phyloP scores from a whole-genome alignment of 2,113 vertebrate species.

The Anthoscopus minutus region DNA sequence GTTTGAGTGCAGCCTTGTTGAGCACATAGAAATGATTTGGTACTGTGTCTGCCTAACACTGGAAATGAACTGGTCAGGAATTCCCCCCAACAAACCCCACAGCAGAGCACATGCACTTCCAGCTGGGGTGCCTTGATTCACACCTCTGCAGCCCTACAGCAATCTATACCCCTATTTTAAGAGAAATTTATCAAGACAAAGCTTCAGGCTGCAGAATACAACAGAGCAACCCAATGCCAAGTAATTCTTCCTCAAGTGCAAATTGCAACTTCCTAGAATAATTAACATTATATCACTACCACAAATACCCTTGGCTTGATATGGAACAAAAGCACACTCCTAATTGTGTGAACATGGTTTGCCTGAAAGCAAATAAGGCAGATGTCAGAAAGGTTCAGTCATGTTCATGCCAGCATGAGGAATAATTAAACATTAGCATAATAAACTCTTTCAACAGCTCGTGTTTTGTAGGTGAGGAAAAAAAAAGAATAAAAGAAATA shows the following conservation, averaged over 20 bases:
- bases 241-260: background rate
- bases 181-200: background rate
- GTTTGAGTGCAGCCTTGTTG: background rate
- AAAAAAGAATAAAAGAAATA: background rate
- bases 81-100: background rate
- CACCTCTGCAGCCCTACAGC: fast-evolving
- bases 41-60: background rate
- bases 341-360: background rate
- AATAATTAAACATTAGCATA: background rate
- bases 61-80: background rate
- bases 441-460: background rate
- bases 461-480: background rate
- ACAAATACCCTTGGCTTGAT: background rate
- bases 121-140: background rate
- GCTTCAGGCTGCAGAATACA: background rate
- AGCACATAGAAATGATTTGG: fast-evolving
- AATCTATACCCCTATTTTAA: background rate
- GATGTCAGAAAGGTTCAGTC: background rate
- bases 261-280: background rate
- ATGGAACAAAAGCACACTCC: background rate
- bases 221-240: background rate
- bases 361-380: background rate
- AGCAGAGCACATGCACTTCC: background rate
- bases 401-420: background rate
- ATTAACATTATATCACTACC: background rate